phyloP scores from a whole-genome alignment of 2,113 vertebrate genomes.

The Ptychochromis oligacanthus region DNA sequence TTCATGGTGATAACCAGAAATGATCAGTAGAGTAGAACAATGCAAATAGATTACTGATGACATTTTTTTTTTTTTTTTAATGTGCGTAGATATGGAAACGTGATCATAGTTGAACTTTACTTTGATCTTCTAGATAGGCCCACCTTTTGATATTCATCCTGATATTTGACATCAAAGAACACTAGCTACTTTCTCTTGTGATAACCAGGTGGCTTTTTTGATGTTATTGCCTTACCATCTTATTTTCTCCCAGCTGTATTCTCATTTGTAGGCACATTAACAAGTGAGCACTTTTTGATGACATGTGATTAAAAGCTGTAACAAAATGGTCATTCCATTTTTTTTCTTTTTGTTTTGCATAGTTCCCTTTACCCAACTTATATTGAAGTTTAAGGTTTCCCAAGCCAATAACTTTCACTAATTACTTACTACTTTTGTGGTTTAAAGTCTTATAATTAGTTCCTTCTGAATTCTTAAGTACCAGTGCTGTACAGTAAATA shows the following conservation, averaged over 20 bases:
- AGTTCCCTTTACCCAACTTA: no score
- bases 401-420: background rate
- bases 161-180: slow-evolving; percentile 14
- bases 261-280: background rate
- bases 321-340: background rate
- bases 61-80: background rate
- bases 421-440: background rate
- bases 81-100: background rate
- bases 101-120: slow-evolving; percentile 1
- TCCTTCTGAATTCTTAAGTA: background rate
- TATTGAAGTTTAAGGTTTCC: background rate
- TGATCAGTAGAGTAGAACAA: background rate
- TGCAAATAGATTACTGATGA: background rate
- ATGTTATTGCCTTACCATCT: background rate
- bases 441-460: background rate
- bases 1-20: background rate
- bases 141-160: background rate
- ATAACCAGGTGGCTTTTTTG: background rate
- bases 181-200: background rate
- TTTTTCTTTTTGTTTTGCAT: background rate
- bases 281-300: background rate
- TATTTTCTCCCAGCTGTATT: background rate
- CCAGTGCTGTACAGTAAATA: background rate
- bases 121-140: background rate
- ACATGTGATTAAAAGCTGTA: background rate